phyloP scores from a whole-genome alignment of 2,888 invertebrate genomes.

The Monoplex corrugatus region DNA sequence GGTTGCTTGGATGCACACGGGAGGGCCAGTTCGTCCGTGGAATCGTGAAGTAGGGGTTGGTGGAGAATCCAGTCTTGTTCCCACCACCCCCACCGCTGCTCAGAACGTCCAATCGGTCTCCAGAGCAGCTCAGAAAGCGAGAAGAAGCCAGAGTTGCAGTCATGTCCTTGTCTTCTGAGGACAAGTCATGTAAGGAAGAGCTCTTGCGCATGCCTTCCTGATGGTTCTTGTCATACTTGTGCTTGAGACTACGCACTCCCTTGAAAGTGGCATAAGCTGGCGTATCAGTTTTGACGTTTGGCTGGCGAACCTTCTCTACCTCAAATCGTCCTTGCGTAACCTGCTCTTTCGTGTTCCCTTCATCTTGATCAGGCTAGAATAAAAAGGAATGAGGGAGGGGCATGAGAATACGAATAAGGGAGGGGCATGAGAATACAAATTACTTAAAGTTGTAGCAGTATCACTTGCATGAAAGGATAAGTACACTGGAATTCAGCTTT shows the following conservation, averaged over 20 bases:
- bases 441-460: too few relatives aligned
- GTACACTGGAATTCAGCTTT: background rate
- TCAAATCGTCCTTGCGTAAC: conserved; percentile 61
- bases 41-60: conserved; percentile 67
- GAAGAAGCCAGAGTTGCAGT: conserved; percentile 66
- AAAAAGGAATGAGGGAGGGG: background rate
- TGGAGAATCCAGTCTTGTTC: conserved; percentile 57
- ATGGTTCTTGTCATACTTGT: conserved; percentile 76
- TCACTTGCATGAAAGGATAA: too few relatives aligned
- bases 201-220: conserved; percentile 78
- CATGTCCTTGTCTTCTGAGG: conserved; percentile 64
- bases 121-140: conserved; percentile 74
- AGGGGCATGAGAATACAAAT: too few relatives aligned
- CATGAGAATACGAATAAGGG: background rate
- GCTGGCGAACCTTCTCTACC: conserved; percentile 65
- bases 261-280: conserved; percentile 74
- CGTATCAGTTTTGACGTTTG: background rate
- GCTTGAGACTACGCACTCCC: conserved; percentile 79
- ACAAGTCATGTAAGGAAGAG: conserved; percentile 78
- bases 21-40: conserved; percentile 64
- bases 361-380: conserved; percentile 32
- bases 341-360: conserved; percentile 33
- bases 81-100: conserved; percentile 45
- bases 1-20: conserved; percentile 52
- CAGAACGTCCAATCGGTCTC: conserved; percentile 69